phyloP scores from a whole-genome alignment of 2,113 vertebrate species.

The Elaphurus davidianus region DNA sequence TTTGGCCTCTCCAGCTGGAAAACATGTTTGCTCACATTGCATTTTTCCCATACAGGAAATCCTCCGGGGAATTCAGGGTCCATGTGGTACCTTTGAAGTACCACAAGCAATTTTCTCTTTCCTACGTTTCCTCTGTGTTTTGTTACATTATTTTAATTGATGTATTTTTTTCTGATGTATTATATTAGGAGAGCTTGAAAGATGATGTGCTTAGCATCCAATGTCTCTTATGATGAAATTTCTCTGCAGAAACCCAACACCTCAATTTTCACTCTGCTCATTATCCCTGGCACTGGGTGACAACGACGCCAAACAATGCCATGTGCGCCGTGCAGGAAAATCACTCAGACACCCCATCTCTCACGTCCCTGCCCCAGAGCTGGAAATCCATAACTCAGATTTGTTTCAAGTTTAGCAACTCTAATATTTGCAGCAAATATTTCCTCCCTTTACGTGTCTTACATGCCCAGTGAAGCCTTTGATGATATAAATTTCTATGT shows the following conservation, averaged over 20 bases:
- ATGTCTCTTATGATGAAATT: conserved; percentile 52
- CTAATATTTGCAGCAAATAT: background rate
- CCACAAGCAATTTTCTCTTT: conserved; percentile 48
- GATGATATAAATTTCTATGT: background rate
- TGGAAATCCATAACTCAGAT: background rate
- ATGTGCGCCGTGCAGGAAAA: background rate
- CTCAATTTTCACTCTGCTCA: background rate
- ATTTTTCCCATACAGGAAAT: conserved; percentile 76
- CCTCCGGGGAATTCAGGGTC: conserved; percentile 62
- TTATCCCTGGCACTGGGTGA: background rate
- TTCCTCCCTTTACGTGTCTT: conserved; percentile 24
- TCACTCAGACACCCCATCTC: background rate
- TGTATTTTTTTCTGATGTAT: conserved; percentile 54
- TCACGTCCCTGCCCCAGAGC: background rate
- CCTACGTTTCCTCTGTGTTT: conserved; percentile 22
- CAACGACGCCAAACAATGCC: background rate
- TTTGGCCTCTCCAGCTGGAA: conserved; percentile 76
- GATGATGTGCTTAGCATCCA: conserved; percentile 56
- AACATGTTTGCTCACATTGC: conserved; percentile 58
- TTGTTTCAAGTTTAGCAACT: conserved; percentile 33
- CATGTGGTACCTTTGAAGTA: conserved; percentile 78
- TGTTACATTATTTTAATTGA: conserved; percentile 63
- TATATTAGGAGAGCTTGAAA: conserved; percentile 53
- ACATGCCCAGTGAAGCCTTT: background rate
- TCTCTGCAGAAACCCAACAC: conserved; percentile 29